Evolutionary conservation across 2,113 vertebrate species (phyloP).

Genomic region (Ictalurus punctatus): DNA sequence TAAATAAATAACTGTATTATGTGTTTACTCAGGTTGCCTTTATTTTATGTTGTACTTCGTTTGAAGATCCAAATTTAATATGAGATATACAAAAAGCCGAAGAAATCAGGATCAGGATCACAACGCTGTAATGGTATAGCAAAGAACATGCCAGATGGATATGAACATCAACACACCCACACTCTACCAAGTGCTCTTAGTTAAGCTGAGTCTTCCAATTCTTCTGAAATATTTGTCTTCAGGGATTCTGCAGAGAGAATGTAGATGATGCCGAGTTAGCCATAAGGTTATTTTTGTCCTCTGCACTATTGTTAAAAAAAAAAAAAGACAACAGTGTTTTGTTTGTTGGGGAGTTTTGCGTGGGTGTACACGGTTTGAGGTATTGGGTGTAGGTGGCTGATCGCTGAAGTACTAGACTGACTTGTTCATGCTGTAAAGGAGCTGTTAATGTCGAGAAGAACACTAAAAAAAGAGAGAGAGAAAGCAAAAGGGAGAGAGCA

Average conservation of each 20-base stretch:
- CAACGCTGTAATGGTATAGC: neutral
- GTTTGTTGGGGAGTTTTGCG: neutral
- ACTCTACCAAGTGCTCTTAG: neutral
- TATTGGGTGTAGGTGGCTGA: neutral
- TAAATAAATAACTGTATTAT: no score
- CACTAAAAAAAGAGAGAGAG: constrained; percentile 18
- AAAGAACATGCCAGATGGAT: neutral
- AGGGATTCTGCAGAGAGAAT: constrained; percentile 1
- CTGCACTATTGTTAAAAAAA: neutral
- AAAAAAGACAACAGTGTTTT: neutral
- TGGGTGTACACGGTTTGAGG: neutral
- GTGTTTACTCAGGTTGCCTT: no score
- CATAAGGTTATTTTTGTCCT: constrained; percentile 6
- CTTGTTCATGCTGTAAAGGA: neutral
- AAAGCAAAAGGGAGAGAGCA: constrained; percentile 20
- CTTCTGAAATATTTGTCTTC: neutral
- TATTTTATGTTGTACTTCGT: no score
- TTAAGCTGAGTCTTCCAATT: neutral
- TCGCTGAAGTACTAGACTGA: neutral
- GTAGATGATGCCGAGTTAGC: neutral
- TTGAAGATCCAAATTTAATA: no score
- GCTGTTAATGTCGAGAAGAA: constrained; percentile 10
- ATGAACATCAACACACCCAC: neutral
- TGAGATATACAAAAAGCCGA: no score
- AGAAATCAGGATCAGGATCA: no score